Conservation (phyloP, 1,140 invertebrate species). For the Andrena cerasifolii region DNA sequence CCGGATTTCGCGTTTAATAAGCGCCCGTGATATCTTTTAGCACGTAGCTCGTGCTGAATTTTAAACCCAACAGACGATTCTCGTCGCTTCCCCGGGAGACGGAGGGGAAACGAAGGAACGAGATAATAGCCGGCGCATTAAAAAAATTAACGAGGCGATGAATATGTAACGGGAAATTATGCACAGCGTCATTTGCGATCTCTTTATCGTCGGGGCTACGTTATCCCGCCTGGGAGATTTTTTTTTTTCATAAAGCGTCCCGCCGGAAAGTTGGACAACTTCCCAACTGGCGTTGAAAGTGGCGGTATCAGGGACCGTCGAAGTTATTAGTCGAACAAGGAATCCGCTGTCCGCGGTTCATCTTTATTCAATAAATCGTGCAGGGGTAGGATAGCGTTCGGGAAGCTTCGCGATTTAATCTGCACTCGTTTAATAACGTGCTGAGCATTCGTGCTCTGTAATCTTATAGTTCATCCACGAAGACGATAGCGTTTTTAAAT, state of each 20-base stretch:
- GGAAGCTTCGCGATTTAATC: constrained; percentile 21
- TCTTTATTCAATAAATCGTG: constrained; percentile 26
- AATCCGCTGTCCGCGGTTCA: not conserved
- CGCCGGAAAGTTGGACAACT: not conserved
- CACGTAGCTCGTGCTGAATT: constrained; percentile 8
- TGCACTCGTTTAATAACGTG: not conserved
- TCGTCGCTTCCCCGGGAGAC: not conserved
- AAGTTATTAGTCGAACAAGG: constrained; percentile 1
- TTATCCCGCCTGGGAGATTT: constrained; percentile 28
- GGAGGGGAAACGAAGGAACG: not conserved
- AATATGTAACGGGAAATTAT: constrained; percentile 58
- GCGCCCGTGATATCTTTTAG: not conserved
- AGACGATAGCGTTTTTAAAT: not conserved
- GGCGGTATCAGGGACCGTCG: not conserved
- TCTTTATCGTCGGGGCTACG: constrained; percentile 37
- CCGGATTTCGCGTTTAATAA: constrained; percentile 7
- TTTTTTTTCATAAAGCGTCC: constrained; percentile 45
- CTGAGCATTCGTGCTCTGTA: not conserved
- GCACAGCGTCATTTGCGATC: constrained; percentile 47
- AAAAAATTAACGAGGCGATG: constrained; percentile 54
- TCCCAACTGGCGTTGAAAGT: not conserved
- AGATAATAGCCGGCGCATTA: constrained; percentile 42
- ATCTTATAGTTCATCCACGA: not conserved
- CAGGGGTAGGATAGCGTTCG: not conserved
- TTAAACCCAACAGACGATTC: constrained; percentile 10